These are phyloP conservation scores for Parotocinclus haroldoi DNA, from an alignment of 2,797 vertebrate species.

Conservation along the genomic window DNA sequence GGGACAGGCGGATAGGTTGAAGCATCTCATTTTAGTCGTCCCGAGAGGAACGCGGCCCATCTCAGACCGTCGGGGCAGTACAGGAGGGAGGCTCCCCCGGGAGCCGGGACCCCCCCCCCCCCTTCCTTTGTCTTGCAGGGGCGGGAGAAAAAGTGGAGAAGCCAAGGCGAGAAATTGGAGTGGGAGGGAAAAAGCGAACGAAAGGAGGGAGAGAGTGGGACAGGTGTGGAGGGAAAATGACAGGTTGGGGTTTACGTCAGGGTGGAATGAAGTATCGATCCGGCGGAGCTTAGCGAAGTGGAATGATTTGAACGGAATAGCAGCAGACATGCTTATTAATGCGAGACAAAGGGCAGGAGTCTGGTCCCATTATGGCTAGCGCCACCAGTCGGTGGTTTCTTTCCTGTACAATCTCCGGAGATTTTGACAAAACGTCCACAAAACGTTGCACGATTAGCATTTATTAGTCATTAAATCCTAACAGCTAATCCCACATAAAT, in stretches of 20 bases:
- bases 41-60: constrained; percentile 42
- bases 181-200: constrained; percentile 42
- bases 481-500: constrained; percentile 1
- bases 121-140: constrained; percentile 51
- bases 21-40: constrained; percentile 52
- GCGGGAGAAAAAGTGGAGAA: constrained; percentile 42
- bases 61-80: constrained; percentile 52
- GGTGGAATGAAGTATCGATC: background rate
- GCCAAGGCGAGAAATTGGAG: constrained; percentile 33
- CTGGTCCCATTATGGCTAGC: too few species aligned
- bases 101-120: constrained; percentile 40
- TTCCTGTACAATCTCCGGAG: too few species aligned
- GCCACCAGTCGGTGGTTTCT: too few species aligned
- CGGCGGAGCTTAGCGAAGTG: too few species aligned
- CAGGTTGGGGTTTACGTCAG: constrained; percentile 34
- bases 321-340: too few species aligned
- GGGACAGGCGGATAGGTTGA: constrained; percentile 43
- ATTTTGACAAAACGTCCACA: too few species aligned
- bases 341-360: too few species aligned
- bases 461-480: constrained; percentile 22
- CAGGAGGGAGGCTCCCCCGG: constrained; percentile 49
- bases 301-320: too few species aligned
- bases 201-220: constrained; percentile 39
- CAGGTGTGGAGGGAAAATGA: constrained; percentile 42
- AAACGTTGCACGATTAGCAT: background rate